Evolutionary conservation across 2,797 vertebrate genomes (phyloP), one percentile per base, ranked within the genome.

Genomic region (Tympanoctomys barrerae): DNA sequence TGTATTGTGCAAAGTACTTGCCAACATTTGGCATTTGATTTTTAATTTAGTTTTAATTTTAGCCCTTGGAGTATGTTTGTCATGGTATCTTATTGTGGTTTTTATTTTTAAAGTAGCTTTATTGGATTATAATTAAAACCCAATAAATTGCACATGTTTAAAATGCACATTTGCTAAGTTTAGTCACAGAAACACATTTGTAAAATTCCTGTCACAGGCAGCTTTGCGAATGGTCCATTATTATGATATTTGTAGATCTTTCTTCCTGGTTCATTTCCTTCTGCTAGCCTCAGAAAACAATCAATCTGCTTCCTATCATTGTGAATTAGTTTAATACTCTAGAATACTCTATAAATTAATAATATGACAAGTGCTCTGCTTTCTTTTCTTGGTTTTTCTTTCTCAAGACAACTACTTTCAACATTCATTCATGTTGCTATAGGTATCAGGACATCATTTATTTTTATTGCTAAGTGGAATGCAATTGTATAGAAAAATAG

Each of bases 321-420:
- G 24, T 62, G n/a, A 87, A 64, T 94, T 86, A 87, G 22, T 80
- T 46, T 62, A 62, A 73, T 73, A 16, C 84, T 92, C n/a, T 96
- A 62, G 66, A 71, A 81, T 91, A 88, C 77, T 85, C n/a, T 75
- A 39, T 90, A 88, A 88, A 57, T 89, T 62, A 70, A 89, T 70
- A n/a, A 54, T 46, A 68, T 71, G 28, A 19, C 46, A 36, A 42
- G 2, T 14, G 39, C 31, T 68, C 36, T 62, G 52, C 33, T 42
- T 86, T 70, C 11, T 52, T n/a, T 7, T 26, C 39, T 59, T 18
- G 36, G 12, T 3, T 62, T 85, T 61, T 73, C 54, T 87, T 62
- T n/a, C 54, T 82, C 31, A 79, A 14, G 14, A 54, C 11, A 89
- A 49, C 31, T 90, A 49, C 86, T 77, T 42, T 36, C 36, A 86